phyloP scores from a whole-genome alignment of 2,797 vertebrate species.

The Poecilia picta region DNA sequence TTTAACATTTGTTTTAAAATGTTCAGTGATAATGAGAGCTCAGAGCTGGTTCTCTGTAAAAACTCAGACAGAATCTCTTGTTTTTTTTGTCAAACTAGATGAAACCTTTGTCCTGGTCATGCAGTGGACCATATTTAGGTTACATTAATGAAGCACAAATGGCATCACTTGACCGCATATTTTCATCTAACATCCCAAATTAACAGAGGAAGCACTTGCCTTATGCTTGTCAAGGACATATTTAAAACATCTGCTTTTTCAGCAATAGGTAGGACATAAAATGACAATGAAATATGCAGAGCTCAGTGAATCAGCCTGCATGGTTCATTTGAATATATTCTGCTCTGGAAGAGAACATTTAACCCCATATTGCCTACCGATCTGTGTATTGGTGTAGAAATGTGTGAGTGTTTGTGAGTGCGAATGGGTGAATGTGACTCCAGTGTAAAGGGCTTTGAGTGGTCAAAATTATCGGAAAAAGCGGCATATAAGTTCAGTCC shows the following conservation, averaged over 20 bases:
- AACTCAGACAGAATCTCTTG: not conserved
- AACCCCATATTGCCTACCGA: too few species aligned
- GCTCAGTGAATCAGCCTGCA: not conserved
- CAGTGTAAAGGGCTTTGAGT: too few species aligned
- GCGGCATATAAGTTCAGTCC: too few species aligned
- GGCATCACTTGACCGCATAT: not conserved
- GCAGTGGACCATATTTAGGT: not conserved
- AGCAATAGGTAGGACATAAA: not conserved
- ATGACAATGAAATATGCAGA: not conserved
- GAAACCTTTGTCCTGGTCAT: not conserved
- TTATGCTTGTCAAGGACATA: not conserved
- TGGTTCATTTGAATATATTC: slow-evolving; percentile 1
- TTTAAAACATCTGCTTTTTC: slow-evolving; percentile 1
- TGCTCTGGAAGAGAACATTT: not conserved
- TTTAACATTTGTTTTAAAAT: not conserved
- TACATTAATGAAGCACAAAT: not conserved
- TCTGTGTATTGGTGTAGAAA: too few species aligned
- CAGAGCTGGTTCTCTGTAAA: not conserved
- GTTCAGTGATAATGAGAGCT: not conserved
- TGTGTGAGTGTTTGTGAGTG: too few species aligned
- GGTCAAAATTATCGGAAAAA: too few species aligned
- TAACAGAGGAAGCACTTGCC: not conserved
- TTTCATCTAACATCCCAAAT: not conserved
- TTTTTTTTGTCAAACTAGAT: not conserved
- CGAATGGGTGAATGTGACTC: too few species aligned